Base-by-base conservation (phyloP, 2,113 vertebrate species). In the Sciurus niger region DNA sequence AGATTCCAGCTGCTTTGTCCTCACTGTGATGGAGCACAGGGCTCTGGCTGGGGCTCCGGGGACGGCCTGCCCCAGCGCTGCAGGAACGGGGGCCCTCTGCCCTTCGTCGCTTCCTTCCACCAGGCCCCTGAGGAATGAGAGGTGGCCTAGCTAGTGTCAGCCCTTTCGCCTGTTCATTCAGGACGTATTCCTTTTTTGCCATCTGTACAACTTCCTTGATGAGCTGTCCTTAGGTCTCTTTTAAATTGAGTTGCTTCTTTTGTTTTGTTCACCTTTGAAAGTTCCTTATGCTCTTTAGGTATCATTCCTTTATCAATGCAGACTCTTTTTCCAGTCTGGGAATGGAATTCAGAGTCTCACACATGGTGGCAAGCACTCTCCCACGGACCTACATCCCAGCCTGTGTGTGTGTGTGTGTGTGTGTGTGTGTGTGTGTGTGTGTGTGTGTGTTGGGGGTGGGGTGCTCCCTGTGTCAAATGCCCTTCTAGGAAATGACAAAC, bases 11-110 rank as follows among this genome's bases (percentile, higher is more conserved):
- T 51, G 63, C 16, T 4, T 48, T 32, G 3, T 28, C 24, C 20
- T n/a, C 1, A 1, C 30, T 0, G 5, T 14, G 58, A 40, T 20
- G 55, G 55, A 8, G 20, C 55, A 18, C 20, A 22, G 60, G 22
- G 24, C 24, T 9, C 60, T 24, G 55, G 55, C 55, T 6, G 7
- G 55, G 7, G 55, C 55, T 58, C 55, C 20, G 6, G 6, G 51
- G 2, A 48, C 0, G 55, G 55, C 22, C 11, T 51, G 55, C 55
- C 7, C 20, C 20, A 4, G n/a, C 2, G 73, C 83, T 1, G 24
- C 22, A 11, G 17, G 4, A 60, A 37, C 25, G 1, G 18, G 40
- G 46, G 51, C 84, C 46, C 37, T 53, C 60, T 22, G 14, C 51
- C 25, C 73, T 10, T 43, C 60, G 0, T 9, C 3, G 43, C 32